Percentiles rank a stretch among this genome's conserved stretches.
phyloP scores from a whole-genome alignment of 2,888 invertebrate genomes.

The Ptilodon capucinus region DNA sequence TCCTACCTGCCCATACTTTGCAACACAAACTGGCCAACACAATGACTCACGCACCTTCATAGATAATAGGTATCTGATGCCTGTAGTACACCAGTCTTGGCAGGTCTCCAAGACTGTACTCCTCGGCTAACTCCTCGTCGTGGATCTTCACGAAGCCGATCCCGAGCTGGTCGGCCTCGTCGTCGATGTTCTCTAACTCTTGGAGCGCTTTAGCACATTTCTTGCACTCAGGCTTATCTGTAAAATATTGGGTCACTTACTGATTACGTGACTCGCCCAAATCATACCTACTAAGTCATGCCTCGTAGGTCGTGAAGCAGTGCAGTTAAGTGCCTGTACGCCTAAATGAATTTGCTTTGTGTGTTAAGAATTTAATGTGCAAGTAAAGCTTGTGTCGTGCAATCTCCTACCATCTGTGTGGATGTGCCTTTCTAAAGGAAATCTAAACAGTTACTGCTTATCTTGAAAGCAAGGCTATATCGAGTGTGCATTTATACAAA shows the following conservation, averaged over 20 bases:
- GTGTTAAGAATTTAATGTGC: constrained; percentile 64
- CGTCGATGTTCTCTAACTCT: constrained; percentile 96
- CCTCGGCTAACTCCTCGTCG: constrained; percentile 94
- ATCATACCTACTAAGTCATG: constrained; percentile 46
- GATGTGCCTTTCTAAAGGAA: constrained; percentile 9
- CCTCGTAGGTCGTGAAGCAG: constrained; percentile 65
- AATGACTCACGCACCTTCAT: constrained; percentile 87
- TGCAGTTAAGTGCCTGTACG: constrained; percentile 69
- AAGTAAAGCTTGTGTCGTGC: constrained; percentile 48
- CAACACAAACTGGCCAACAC: not conserved
- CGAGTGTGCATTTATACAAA: constrained; percentile 8
- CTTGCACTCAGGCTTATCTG: constrained; percentile 96
- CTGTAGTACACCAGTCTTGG: constrained; percentile 96
- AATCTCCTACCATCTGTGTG: constrained; percentile 25
- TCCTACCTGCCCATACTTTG: not conserved
- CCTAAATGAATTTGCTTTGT: constrained; percentile 47
- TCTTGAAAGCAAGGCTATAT: constrained; percentile 11
- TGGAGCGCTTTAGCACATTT: constrained; percentile 95
- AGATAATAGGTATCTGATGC: constrained; percentile 96
- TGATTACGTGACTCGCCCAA: constrained; percentile 17
- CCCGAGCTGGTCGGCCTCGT: constrained; percentile 96
- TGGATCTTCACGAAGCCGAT: constrained; percentile 97
- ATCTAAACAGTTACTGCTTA: not conserved
- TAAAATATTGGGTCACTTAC: constrained; percentile 34
- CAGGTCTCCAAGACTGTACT: constrained; percentile 94